These are phyloP conservation scores for Hylia prasina DNA, from an alignment of 2,113 vertebrate species.

Conservation along the genomic window DNA sequence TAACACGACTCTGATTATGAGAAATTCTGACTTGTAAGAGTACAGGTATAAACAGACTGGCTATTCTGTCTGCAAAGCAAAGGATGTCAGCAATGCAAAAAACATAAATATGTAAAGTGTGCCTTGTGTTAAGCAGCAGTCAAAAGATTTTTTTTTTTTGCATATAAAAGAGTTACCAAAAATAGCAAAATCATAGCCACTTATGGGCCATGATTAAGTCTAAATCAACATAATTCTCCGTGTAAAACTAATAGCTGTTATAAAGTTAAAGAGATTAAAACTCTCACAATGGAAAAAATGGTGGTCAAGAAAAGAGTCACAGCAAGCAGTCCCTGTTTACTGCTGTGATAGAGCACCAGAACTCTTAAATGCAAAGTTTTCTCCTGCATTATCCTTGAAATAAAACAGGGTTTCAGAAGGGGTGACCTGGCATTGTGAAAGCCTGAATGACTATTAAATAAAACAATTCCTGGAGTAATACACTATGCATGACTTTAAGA, in stretches of 20 bases:
- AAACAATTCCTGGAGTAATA: not conserved
- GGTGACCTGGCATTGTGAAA: not conserved
- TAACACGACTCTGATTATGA: not conserved
- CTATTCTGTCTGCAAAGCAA: not conserved
- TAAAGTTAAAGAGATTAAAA: not conserved
- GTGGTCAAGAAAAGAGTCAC: not conserved
- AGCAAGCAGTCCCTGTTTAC: not conserved
- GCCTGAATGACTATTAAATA: not conserved
- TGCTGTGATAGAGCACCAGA: not conserved
- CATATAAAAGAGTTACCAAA: not conserved
- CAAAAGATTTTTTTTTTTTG: not conserved
- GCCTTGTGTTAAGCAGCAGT: not conserved
- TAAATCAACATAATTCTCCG: not conserved
- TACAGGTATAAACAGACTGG: not conserved
- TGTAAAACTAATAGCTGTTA: not conserved
- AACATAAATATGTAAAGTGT: not conserved
- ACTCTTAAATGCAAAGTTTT: not conserved
- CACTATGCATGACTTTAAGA: not conserved
- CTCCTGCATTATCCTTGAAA: not conserved
- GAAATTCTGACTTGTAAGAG: not conserved
- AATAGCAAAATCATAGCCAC: not conserved
- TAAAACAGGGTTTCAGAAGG: not conserved
- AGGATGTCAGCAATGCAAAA: fast-evolving
- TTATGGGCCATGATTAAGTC: not conserved
- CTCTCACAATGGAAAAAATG: not conserved